Percentiles rank a stretch among this genome's conserved stretches.
These are phyloP conservation scores for Conus betulinus DNA, from an alignment of 1,140 invertebrate species.

Conservation along the genomic window DNA sequence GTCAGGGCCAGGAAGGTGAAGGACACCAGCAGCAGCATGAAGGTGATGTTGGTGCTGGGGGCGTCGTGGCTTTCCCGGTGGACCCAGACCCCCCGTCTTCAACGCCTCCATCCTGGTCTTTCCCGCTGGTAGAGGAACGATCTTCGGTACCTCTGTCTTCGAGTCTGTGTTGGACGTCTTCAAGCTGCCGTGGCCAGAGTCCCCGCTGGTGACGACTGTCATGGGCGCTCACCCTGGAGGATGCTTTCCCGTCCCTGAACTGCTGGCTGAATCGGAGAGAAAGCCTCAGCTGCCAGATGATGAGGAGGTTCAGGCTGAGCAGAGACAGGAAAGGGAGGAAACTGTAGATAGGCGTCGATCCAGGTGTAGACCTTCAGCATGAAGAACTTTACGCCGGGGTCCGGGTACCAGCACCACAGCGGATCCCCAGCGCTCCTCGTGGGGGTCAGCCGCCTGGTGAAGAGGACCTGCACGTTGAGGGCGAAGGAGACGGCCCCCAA, in stretches of 20 bases:
- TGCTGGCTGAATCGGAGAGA: neutral
- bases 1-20: conserved; percentile 40
- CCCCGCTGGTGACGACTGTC: too few species aligned
- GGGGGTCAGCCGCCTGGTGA: conserved; percentile 12
- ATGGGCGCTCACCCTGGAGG: too few species aligned
- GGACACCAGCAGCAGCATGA: conserved; percentile 38
- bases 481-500: conserved; percentile 34
- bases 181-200: too few species aligned
- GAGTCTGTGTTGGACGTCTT: too few species aligned
- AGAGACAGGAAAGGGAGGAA: conserved; percentile 29
- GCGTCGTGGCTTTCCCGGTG: too few species aligned
- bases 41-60: conserved; percentile 16
- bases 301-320: conserved; percentile 32
- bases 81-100: too few species aligned
- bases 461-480: conserved; percentile 32
- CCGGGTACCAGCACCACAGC: neutral
- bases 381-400: conserved; percentile 8
- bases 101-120: too few species aligned
- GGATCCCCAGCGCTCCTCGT: neutral
- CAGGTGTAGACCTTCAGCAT: conserved; percentile 35
- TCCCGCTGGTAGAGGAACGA: too few species aligned
- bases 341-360: conserved; percentile 44
- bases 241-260: neutral
- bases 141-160: too few species aligned
- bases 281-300: conserved; percentile 12